Percentiles rank a stretch among this genome's conserved stretches.
Evolutionary conservation across 2,113 vertebrate species (phyloP).

Genomic region (Pollachius pollachius): DNA sequence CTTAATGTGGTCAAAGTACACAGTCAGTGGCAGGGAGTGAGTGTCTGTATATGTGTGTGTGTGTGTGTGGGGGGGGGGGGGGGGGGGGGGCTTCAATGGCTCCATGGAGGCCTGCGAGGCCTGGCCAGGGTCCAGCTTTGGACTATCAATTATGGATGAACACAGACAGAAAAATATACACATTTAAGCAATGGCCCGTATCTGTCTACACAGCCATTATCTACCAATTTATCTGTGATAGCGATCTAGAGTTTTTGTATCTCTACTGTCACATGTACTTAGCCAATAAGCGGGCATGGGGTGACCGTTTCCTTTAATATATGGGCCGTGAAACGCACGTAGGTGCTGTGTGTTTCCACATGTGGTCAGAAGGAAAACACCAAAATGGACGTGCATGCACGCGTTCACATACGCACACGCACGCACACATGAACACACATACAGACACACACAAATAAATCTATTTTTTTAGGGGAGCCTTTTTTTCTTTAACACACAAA

Average conservation of each 20-base stretch:
- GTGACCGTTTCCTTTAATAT: slow-evolving; percentile 51
- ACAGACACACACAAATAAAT: slow-evolving; percentile 6
- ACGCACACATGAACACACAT: slow-evolving; percentile 10
- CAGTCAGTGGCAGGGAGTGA: slow-evolving; percentile 16
- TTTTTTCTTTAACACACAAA: too few species aligned
- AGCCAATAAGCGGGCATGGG: slow-evolving; percentile 59
- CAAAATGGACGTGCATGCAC: slow-evolving; percentile 6
- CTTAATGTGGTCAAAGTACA: slow-evolving; percentile 80
- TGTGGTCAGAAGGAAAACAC: too few species aligned
- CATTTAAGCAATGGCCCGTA: slow-evolving; percentile 54
- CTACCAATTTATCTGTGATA: slow-evolving; percentile 64
- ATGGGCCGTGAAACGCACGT: slow-evolving; percentile 25
- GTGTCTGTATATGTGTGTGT: not conserved
- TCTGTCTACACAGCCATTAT: slow-evolving; percentile 54
- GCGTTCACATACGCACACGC: not conserved
- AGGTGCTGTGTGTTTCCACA: too few species aligned
- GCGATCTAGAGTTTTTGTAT: slow-evolving; percentile 66
- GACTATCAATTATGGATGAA: slow-evolving; percentile 33
- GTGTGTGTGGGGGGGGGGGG: slow-evolving; percentile 18
- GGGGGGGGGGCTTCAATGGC: slow-evolving; percentile 9
- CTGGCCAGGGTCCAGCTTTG: slow-evolving; percentile 30
- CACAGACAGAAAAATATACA: slow-evolving; percentile 45
- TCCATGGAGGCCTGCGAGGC: not conserved
- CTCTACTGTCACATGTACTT: slow-evolving; percentile 64
- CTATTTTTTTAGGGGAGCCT: too few species aligned